Percentiles rank a stretch among this genome's conserved stretches.
These are phyloP conservation scores for Ophiodon elongatus DNA, from an alignment of 2,113 vertebrate species.

Conservation along the genomic window DNA sequence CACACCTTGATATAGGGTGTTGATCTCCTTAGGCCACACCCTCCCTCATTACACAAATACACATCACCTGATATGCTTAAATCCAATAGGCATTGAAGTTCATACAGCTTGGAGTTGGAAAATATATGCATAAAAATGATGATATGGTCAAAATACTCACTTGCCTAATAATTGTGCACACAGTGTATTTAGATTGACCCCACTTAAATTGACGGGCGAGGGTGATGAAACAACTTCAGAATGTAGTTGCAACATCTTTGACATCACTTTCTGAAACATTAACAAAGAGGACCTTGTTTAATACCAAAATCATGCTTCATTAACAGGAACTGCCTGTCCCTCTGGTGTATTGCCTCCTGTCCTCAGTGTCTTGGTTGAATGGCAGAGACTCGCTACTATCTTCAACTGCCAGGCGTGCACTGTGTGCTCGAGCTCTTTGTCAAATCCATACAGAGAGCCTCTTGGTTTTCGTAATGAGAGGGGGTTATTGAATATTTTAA, in stretches of 20 bases:
- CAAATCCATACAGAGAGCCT: constrained; percentile 64
- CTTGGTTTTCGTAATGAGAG: constrained; percentile 72
- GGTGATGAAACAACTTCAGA: constrained; percentile 56
- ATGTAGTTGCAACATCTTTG: constrained; percentile 47
- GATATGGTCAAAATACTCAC: too few species aligned
- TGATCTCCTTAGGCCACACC: background rate
- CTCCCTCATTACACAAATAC: constrained; percentile 7
- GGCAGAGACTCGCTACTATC: constrained; percentile 61
- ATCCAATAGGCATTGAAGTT: background rate
- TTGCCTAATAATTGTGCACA: too few species aligned
- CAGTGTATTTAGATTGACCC: constrained; percentile 12
- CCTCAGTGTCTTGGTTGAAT: constrained; percentile 43
- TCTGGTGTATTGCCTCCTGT: constrained; percentile 45
- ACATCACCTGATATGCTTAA: background rate
- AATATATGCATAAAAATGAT: background rate
- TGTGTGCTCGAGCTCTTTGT: constrained; percentile 61
- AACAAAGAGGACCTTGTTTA: constrained; percentile 40
- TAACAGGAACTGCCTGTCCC: constrained; percentile 30
- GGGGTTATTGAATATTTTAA: constrained; percentile 72
- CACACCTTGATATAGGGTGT: too few species aligned
- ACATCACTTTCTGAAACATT: constrained; percentile 36
- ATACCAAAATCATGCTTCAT: constrained; percentile 53
- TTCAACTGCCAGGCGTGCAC: constrained; percentile 64
- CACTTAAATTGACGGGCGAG: constrained; percentile 1
- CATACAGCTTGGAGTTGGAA: background rate